Conservation (phyloP, 2,888 invertebrate species). For the Drosophila siamana region DNA sequence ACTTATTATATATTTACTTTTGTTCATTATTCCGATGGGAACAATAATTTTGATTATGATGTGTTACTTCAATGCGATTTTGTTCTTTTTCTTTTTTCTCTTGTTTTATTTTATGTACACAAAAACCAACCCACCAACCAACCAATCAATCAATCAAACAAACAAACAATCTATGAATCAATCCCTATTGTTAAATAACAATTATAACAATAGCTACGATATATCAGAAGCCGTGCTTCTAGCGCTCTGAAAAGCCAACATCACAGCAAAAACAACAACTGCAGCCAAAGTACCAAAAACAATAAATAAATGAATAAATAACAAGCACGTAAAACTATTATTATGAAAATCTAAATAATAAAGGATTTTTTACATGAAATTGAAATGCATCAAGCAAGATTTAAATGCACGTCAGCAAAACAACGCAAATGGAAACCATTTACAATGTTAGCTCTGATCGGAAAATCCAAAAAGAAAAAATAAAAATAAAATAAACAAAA, state of each 20-base stretch:
- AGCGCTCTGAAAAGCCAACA: constrained; percentile 78
- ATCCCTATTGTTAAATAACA: constrained; percentile 24
- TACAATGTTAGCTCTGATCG: constrained; percentile 48
- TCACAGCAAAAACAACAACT: constrained; percentile 47
- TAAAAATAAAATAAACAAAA: constrained; percentile 12
- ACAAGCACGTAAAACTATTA: constrained; percentile 24
- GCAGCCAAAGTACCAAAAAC: constrained; percentile 73
- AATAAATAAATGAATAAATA: constrained; percentile 27
- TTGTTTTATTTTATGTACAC: constrained; percentile 79
- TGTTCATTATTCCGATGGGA: constrained; percentile 6
- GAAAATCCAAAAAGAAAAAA: constrained; percentile 22
- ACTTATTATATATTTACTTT: constrained; percentile 22
- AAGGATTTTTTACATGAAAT: constrained; percentile 21
- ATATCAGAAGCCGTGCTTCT: constrained; percentile 85
- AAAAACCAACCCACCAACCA: constrained; percentile 71
- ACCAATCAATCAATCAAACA: constrained; percentile 51
- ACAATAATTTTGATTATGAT: constrained; percentile 50
- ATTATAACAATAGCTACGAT: constrained; percentile 82
- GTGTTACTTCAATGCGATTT: constrained; percentile 70
- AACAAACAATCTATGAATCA: constrained; percentile 18
- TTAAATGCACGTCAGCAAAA: constrained; percentile 32
- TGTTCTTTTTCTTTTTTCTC: constrained; percentile 77
- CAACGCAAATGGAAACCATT: constrained; percentile 77
- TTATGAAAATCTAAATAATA: constrained; percentile 10
- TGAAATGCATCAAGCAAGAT: constrained; percentile 10